Conservation (phyloP, 2,888 invertebrate species). For the Alviniconcha strummeri region DNA sequence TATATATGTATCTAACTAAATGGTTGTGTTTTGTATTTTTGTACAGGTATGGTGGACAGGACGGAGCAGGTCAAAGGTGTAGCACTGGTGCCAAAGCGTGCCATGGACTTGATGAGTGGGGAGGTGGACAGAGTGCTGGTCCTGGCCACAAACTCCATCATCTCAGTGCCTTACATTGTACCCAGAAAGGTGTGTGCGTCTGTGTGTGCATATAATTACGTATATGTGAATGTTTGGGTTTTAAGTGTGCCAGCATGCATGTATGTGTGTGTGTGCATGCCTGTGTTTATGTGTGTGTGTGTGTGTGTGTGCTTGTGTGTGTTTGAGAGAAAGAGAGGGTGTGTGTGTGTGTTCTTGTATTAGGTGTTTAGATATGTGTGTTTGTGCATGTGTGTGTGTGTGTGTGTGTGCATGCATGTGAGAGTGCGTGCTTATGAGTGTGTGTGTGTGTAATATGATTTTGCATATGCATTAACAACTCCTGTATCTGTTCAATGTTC, state of each 20-base stretch:
- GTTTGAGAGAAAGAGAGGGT: no score
- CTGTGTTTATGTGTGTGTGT: neutral
- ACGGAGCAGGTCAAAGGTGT: conserved; percentile 97
- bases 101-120: conserved; percentile 95
- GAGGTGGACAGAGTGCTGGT: conserved; percentile 95
- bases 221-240: neutral
- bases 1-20: no score
- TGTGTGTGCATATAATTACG: no score
- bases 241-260: neutral
- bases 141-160: conserved; percentile 88
- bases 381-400: neutral
- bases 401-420: neutral
- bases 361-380: neutral
- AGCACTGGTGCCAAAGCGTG: conserved; percentile 92
- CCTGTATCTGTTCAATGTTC: no score
- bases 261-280: neutral
- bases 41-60: conserved; percentile 81
- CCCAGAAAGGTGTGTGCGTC: conserved; percentile 84
- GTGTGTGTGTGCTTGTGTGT: neutral
- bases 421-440: neutral
- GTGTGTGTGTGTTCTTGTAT: neutral
- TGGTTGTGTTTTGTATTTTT: no score
- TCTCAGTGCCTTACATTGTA: conserved; percentile 96
- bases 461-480: no score
- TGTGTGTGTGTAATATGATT: neutral